phyloP scores from a whole-genome alignment of 1,140 invertebrate genomes.

The Coelopa frigida region DNA sequence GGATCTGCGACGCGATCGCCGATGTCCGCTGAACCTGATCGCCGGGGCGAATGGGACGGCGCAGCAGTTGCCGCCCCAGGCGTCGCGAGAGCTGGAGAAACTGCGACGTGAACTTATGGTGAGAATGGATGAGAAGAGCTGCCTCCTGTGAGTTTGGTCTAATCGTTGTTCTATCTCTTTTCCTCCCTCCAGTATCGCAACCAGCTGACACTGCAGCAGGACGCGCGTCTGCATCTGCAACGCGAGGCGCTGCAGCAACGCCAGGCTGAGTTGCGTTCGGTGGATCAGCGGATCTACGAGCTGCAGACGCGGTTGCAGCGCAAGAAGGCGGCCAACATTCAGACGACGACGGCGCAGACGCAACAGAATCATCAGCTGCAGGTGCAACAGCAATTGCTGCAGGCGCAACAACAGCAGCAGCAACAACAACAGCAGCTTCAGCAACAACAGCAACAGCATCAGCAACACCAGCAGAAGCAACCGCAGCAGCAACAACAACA shows the following conservation, averaged over 20 bases:
- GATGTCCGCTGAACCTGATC: conserved; percentile 41
- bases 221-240: conserved; percentile 76
- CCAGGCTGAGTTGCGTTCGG: conserved; percentile 82
- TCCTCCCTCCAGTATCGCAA: conserved; percentile 74
- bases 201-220: conserved; percentile 92
- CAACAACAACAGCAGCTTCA: conserved; percentile 12
- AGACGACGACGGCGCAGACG: conserved; percentile 25
- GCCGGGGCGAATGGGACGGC: conserved; percentile 28
- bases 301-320: conserved; percentile 82
- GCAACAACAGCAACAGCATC: conserved; percentile 10
- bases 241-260: conserved; percentile 74
- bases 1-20: conserved; percentile 67
- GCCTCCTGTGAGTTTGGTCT: neutral
- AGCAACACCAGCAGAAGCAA: conserved; percentile 20
- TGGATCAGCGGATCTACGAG: conserved; percentile 89
- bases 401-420: conserved; percentile 23
- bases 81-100: conserved; percentile 82
- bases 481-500: conserved; percentile 12
- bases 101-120: conserved; percentile 84
- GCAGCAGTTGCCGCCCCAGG: conserved; percentile 59
- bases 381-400: conserved; percentile 8
- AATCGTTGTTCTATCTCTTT: conserved; percentile 8
- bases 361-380: conserved; percentile 20
- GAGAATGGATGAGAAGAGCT: conserved; percentile 38
- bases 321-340: conserved; percentile 70